Base-by-base conservation (phyloP, 2,113 vertebrate species). In the Burhinus oedicnemus region DNA sequence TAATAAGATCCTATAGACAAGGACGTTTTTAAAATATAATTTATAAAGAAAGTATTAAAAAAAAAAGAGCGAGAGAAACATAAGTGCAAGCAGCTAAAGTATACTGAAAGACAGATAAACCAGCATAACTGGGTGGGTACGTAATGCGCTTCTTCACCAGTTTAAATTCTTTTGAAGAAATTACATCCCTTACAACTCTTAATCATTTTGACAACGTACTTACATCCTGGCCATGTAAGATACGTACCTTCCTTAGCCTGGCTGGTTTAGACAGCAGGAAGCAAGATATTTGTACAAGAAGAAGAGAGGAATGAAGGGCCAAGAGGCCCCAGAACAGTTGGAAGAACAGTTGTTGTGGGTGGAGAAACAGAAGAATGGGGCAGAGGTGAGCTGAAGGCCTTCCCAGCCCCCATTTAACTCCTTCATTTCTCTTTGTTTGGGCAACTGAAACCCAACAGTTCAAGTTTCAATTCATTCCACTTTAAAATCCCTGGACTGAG, bases 271-370 rank as follows among this genome's bases (percentile, higher is more conserved):
- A 74, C 66, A 92, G 93, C 90, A 96, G 90, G 93, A 95, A 94
- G 75, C 87, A 91, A 95, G 95, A 72, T 90, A 96, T 94, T 96
- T 93, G 88, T 83, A 90, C 71, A 90, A 95, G 69, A 94, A 80
- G 69, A 90, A 88, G 84, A 71, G 86, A 96, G 71, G 55, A 92
- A 90, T 86, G 79, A 96, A 93, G 72, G 90, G 94, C 92, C 87
- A 93, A 86, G 85, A 96, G 88, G 92, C 88, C 88, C 49, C 79
- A 92, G 26, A 94, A 62, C 83, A 88, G 38, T 47, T 83, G 58
- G 61, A 83, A 92, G 87, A 94, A 83, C 51, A 61, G 90, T 80
- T 80, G 58, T 51, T 94, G 71, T 58, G 87, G 27, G 66, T 93
- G 62, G 70, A 91, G 30, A 68, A 82, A 49, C 14, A 87, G 82